Evolutionary conservation across 2,888 invertebrate species (phyloP), one percentile per base, ranked within the genome.

Genomic region (Nemapogon koenigi): DNA sequence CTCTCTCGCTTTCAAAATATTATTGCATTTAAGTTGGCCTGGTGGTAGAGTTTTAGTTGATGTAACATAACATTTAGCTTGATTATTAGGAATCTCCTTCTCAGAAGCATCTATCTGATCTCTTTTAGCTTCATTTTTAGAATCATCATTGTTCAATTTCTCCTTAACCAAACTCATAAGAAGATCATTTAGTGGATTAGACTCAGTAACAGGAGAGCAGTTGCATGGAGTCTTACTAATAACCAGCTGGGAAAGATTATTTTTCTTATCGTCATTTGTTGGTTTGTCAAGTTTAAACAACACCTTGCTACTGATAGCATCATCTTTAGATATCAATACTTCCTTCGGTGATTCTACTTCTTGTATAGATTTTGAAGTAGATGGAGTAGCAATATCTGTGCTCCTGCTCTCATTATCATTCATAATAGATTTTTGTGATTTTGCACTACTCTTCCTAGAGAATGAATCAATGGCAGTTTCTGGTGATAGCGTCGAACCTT

Each of bases 11-110:
- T 97, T 97, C 38, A 96, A 79, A 61, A 96, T 95, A 44, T 76
- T 96, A 46, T 76, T 96, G 72, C 96, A 96, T 72, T 96, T 97
- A 44, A 96, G 83, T 59, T 94, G 91, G 46, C 94, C 93, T 6
- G 92, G 91, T 31, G 94, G 94, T 41, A 95, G 83, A 15, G 90
- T 88, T 52, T 87, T 86, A 16, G 81, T 83, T 25, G 83, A 83
- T 29, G 83, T 69, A 48, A 85, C 76, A 47, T 86, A 84, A 57
- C 85, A 80, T 59, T 85, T 85, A 30, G 82, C 73, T 60, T 84
- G 85, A 66, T 89, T 89, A 56, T 89, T 89, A 40, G 87, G 88
- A 49, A 87, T 75, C 57, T 86, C 84, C 45, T 80, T 81, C 22
- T 82, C 69, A 18, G 55, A 57, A 41, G 73, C 71, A 46, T 73